Percentiles rank a stretch among this genome's conserved stretches.
phyloP scores from a whole-genome alignment of 2,113 vertebrate genomes.

The Chloroceryle aenea region DNA sequence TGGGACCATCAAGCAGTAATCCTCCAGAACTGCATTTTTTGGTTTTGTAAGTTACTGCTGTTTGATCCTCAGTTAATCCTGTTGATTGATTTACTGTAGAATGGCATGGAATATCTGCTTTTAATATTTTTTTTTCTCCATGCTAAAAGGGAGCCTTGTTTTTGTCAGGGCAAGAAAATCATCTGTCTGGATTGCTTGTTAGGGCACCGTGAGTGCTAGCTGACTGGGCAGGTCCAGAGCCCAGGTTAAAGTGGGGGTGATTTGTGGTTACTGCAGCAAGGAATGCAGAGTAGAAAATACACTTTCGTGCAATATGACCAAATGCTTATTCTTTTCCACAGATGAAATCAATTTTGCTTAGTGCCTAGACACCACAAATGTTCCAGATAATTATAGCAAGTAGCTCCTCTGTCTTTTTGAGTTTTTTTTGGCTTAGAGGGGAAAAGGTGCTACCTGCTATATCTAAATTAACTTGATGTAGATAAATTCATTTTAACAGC shows the following conservation, averaged over 20 bases:
- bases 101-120: background rate
- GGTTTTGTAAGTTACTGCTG: background rate
- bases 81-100: background rate
- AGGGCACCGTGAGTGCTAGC: background rate
- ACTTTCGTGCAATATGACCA: background rate
- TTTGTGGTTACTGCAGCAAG: background rate
- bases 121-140: background rate
- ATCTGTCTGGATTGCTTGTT: background rate
- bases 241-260: background rate
- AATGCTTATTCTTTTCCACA: conserved; percentile 30
- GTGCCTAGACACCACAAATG: background rate
- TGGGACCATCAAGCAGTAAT: background rate
- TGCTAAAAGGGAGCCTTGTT: background rate
- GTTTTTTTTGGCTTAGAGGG: background rate
- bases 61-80: background rate
- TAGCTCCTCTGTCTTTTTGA: background rate
- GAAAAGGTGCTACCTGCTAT: background rate
- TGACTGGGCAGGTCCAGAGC: background rate
- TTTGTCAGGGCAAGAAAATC: background rate
- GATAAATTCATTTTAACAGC: background rate
- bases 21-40: background rate
- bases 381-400: conserved; percentile 13
- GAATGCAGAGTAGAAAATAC: background rate
- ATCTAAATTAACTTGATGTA: background rate
- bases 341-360: background rate